Evolutionary conservation across 92 coral and sea anemone species (phyloP).

Genomic region (Bergia puertoricense): DNA sequence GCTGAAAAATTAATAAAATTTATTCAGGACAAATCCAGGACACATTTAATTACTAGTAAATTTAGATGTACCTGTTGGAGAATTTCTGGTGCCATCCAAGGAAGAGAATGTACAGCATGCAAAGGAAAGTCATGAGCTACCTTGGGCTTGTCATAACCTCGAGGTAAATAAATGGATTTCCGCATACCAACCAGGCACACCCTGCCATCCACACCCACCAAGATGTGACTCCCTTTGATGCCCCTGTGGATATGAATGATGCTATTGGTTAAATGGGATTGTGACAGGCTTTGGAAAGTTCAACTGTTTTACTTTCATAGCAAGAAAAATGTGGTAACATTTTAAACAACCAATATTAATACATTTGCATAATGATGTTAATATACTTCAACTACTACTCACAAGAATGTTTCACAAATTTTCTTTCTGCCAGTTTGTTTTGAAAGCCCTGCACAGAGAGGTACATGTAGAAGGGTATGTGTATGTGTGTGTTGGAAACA

Average conservation of each 20-base stretch:
- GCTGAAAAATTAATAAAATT: no score
- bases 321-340: no score
- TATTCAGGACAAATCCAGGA: background rate
- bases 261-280: no score
- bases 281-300: no score
- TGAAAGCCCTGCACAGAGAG: no score
- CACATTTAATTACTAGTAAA: background rate
- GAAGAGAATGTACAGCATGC: conserved; percentile 84
- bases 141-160: conserved; percentile 56
- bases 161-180: conserved; percentile 79
- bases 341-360: background rate
- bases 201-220: conserved; percentile 71
- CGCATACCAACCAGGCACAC: conserved; percentile 86
- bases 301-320: no score
- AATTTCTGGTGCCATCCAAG: conserved; percentile 99
- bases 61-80: conserved; percentile 74
- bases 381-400: no score
- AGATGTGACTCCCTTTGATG: conserved; percentile 89
- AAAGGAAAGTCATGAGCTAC: conserved; percentile 86
- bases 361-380: background rate
- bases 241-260: conserved; percentile 55
- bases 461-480: no score
- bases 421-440: no score
- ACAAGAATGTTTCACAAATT: no score
- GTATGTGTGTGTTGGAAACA: no score